Evolutionary conservation across 2,888 invertebrate species (phyloP).

Genomic region (Rutpela maculata): DNA sequence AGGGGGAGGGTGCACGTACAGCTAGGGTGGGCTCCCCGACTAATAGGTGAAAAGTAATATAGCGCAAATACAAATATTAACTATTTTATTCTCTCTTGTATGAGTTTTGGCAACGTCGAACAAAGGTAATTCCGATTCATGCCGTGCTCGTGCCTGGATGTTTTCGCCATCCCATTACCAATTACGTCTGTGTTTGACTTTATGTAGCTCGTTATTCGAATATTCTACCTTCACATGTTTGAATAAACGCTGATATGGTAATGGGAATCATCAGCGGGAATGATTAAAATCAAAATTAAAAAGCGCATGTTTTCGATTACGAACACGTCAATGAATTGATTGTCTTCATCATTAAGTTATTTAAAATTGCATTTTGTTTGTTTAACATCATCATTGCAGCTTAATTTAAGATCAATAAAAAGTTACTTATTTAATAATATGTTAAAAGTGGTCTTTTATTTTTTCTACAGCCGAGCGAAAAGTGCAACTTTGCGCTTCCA

Average conservation of each 20-base stretch:
- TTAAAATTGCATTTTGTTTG: conserved; percentile 25
- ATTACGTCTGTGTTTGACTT: conserved; percentile 64
- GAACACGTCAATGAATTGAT: conserved; percentile 36
- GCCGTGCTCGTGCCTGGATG: conserved; percentile 44
- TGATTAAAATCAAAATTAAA: conserved; percentile 65
- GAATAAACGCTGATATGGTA: conserved; percentile 63
- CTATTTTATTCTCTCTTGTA: not conserved
- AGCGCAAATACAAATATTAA: not conserved
- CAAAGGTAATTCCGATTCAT: conserved; percentile 31
- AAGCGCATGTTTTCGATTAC: conserved; percentile 50
- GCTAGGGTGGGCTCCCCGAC: no score
- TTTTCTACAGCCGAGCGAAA: no score
- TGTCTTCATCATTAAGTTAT: conserved; percentile 32
- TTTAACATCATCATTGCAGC: not conserved
- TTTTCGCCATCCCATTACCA: conserved; percentile 60
- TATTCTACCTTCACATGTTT: conserved; percentile 63
- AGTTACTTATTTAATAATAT: no score
- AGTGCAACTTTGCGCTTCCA: no score
- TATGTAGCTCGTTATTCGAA: conserved; percentile 63
- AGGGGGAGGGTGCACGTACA: no score
- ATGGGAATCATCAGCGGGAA: conserved; percentile 61
- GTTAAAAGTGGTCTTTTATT: no score
- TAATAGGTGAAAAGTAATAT: not conserved
- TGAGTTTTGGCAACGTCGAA: conserved; percentile 43
- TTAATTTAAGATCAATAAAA: no score